Base-by-base conservation (phyloP, 2,797 vertebrate genomes). In the Onychomys arenicola region DNA sequence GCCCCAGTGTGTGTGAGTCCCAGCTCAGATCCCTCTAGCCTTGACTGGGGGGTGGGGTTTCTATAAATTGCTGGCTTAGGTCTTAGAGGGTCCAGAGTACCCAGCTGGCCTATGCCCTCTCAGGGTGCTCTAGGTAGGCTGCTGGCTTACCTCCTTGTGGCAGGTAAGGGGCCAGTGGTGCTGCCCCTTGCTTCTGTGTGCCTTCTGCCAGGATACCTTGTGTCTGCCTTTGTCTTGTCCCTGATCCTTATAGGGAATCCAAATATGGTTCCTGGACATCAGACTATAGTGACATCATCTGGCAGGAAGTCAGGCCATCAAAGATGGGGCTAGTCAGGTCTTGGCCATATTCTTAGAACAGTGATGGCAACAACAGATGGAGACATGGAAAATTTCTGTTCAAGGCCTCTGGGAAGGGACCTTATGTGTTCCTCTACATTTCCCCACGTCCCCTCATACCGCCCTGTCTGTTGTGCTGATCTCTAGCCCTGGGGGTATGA, bases 361-460 rank as follows among this genome's bases (percentile, higher is more conserved):
- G 61, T 86, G 91, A 95, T 95, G 49, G 96, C 90, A 89, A 71
- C 92, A 97, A 85, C 96, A 96, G 96, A 87, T 59, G 82, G 94
- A 83, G 52, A 46, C 3, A 34, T 73, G 43, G 82, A n/a, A 82
- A 92, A 75, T 55, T 37, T 84, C n/a, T 63, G 17, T 65, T 71
- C 32, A 25, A 76, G 80, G 61, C 69, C 57, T 63, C 2, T 23
- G 27, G 59, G 55, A 81, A 85, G 84, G 40, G 32, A 78, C 59
- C 13, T 27, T 52, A 17, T 9, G 29, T 88, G 11, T 7, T 11
- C 12, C n/a, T 76, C 61, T n/a, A 23, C 59, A 34, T 37, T 37
- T 37, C 43, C 29, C 34, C 6, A 4, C 43, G 61, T 12, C 40
- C 6, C 32, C 16, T 91, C 25, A 29, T 29, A 78, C 57, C 25